Percentiles rank a stretch among this genome's conserved stretches.
phyloP scores from a whole-genome alignment of 2,888 invertebrate species.

The Xanthia icteritia region DNA sequence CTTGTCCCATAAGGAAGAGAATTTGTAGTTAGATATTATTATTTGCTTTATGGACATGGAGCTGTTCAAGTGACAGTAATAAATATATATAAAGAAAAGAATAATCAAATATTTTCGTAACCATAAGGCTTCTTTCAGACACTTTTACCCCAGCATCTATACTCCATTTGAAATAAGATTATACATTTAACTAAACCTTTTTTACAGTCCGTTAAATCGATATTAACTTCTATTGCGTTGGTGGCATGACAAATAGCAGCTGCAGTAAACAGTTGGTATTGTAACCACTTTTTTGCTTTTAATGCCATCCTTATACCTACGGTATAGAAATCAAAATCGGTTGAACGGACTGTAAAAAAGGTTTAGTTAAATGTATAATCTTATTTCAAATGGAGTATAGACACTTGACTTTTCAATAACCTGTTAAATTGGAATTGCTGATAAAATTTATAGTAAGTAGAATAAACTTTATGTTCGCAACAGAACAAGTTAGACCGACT shows the following conservation, averaged over 20 bases:
- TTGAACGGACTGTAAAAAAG: too few relatives aligned
- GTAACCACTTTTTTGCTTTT: too few relatives aligned
- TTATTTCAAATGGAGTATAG: too few relatives aligned
- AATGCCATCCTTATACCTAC: too few relatives aligned
- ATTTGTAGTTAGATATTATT: constrained; percentile 8
- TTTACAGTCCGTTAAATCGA: too few relatives aligned
- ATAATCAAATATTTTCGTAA: neutral
- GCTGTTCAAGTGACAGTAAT: neutral
- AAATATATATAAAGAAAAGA: neutral
- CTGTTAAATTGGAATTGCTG: neutral
- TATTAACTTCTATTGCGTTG: too few relatives aligned
- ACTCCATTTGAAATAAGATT: too few relatives aligned
- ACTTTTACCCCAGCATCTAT: neutral
- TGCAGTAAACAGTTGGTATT: too few relatives aligned
- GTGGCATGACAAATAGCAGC: too few relatives aligned
- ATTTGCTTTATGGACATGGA: neutral
- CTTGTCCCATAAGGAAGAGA: constrained; percentile 37
- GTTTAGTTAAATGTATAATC: too few relatives aligned
- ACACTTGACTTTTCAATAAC: neutral
- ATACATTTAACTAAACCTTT: too few relatives aligned
- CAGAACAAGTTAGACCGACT: neutral
- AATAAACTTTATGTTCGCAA: neutral
- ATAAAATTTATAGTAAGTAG: neutral
- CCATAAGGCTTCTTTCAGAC: neutral
- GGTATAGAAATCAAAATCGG: too few relatives aligned